phyloP scores from a whole-genome alignment of 35 echinoderm and acorn worm species.

The Ptychodera flava region DNA sequence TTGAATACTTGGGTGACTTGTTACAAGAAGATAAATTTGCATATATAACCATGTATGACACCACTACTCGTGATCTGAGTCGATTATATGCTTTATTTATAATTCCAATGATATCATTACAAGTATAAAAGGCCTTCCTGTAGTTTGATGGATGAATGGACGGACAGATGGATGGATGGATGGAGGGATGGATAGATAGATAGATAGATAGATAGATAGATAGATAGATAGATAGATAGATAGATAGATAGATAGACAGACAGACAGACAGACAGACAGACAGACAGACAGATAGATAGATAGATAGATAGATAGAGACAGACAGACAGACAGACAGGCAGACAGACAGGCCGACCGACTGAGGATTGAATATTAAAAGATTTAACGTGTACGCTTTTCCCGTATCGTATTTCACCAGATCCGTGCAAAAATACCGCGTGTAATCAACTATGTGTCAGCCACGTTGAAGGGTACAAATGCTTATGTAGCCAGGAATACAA shows the following conservation, averaged over 20 bases:
- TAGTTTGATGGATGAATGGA: no score
- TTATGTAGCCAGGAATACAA: background rate
- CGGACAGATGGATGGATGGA: no score
- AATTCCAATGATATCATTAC: no score
- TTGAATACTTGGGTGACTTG: no score
- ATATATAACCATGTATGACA: no score
- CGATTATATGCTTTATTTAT: no score
- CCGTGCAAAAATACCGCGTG: background rate
- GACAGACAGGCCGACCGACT: background rate
- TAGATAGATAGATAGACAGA: background rate
- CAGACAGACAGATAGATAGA: background rate
- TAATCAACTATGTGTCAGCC: background rate
- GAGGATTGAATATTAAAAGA: background rate
- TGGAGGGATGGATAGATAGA: background rate
- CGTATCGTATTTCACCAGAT: background rate
- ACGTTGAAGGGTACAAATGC: background rate
- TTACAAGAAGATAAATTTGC: no score
- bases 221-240: background rate
- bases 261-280: background rate
- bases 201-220: background rate
- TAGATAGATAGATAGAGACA: background rate
- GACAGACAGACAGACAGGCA: background rate
- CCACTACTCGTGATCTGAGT: no score
- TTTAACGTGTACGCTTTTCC: background rate
- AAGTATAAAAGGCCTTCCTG: no score